These are phyloP conservation scores for Recurvirostra avosetta DNA, from an alignment of 2,113 vertebrate genomes.

Conservation along the genomic window DNA sequence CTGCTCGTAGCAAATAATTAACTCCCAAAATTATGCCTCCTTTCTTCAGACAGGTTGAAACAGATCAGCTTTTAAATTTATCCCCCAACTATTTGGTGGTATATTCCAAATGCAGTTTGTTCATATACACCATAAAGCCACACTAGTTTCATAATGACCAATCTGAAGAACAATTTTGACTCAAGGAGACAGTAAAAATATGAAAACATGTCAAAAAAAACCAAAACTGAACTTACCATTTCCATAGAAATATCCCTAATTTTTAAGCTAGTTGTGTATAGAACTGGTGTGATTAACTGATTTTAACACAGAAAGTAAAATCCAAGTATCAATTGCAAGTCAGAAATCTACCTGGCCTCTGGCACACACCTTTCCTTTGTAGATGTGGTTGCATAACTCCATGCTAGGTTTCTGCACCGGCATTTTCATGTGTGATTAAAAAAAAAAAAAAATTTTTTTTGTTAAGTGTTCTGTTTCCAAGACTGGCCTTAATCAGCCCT, in stretches of 20 bases:
- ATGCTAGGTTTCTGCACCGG: neutral
- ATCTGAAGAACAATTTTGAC: neutral
- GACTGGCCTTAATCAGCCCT: conserved; percentile 20
- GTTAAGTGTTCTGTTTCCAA: neutral
- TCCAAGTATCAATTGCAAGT: neutral
- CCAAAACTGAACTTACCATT: neutral
- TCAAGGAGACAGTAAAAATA: neutral
- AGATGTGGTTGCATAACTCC: neutral
- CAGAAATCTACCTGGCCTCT: neutral
- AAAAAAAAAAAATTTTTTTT: neutral
- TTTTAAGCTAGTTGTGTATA: neutral
- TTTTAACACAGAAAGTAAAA: neutral
- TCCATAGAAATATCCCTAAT: neutral
- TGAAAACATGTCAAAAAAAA: neutral
- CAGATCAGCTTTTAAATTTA: neutral
- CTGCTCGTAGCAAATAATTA: neutral
- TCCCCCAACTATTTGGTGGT: neutral
- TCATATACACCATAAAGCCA: neutral
- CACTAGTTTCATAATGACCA: neutral
- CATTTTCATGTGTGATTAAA: neutral
- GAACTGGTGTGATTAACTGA: neutral
- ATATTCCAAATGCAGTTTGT: neutral
- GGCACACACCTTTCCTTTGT: neutral
- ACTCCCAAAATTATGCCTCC: neutral
- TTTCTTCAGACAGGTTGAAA: neutral